These are phyloP conservation scores for Cremastinae sp. DNA, from an alignment of 2,888 invertebrate species.

Conservation along the genomic window DNA sequence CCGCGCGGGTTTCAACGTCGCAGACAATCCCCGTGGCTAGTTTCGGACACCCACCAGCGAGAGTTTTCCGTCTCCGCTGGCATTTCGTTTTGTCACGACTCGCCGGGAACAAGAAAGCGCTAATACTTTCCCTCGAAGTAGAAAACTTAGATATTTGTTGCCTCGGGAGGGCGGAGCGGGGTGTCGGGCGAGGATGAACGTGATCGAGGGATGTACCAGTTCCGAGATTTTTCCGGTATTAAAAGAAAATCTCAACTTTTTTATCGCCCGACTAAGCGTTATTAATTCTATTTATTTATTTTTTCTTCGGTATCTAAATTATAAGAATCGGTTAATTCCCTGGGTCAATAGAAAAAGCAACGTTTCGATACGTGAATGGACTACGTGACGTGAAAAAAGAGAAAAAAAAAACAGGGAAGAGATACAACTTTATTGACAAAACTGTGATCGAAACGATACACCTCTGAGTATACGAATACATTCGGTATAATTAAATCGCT, in stretches of 20 bases:
- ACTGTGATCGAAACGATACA: not conserved
- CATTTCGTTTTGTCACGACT: constrained; percentile 11
- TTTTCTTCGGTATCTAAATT: too few relatives aligned
- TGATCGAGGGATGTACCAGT: not conserved
- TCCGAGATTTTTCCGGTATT: not conserved
- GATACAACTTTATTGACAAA: not conserved
- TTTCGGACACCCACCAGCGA: not conserved
- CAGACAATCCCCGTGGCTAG: not conserved
- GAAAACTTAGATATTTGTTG: constrained; percentile 45
- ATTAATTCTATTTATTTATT: too few relatives aligned
- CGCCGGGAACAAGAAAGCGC: constrained; percentile 6
- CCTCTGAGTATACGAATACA: not conserved
- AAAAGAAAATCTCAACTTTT: not conserved
- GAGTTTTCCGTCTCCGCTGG: not conserved
- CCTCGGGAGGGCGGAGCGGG: not conserved
- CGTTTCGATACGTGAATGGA: too few relatives aligned
- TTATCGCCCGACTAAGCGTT: too few relatives aligned
- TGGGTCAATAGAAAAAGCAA: too few relatives aligned
- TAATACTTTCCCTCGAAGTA: constrained; percentile 28
- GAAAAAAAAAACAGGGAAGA: not conserved
- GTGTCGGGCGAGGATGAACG: not conserved
- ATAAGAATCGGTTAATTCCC: too few relatives aligned
- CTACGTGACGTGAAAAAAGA: not conserved
- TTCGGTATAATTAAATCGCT: constrained; percentile 14
- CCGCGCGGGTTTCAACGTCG: not conserved